Conservation (phyloP, 2,797 vertebrate species). For the Rhinogobio ventralis region DNA sequence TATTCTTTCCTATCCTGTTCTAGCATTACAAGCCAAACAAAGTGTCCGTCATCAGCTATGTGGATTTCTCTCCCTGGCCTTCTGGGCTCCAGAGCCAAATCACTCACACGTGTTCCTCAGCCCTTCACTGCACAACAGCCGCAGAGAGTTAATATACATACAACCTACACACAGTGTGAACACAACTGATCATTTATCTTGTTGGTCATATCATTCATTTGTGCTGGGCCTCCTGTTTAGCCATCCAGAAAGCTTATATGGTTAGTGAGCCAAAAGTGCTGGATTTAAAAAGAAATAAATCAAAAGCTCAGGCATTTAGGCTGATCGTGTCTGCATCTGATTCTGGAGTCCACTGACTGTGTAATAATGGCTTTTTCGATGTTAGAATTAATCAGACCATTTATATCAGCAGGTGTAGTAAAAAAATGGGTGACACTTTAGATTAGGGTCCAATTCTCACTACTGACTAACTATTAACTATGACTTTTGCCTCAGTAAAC, state of each 20-base stretch:
- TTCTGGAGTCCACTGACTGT: not conserved
- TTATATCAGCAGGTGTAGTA: not conserved
- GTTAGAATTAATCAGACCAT: not conserved
- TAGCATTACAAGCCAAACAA: conserved; percentile 79
- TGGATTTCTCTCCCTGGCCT: conserved; percentile 71
- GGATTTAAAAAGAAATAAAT: conserved; percentile 36
- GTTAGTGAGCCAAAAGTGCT: conserved; percentile 16
- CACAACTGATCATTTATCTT: conserved; percentile 34
- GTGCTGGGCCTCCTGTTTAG: conserved; percentile 39
- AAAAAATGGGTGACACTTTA: not conserved
- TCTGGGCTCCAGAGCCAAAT: conserved; percentile 70
- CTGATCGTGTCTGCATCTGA: not conserved
- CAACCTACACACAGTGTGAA: conserved; percentile 40
- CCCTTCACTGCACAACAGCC: conserved; percentile 51
- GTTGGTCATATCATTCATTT: conserved; percentile 34
- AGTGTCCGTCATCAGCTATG: conserved; percentile 81
- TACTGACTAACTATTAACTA: no score
- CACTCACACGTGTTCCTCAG: conserved; percentile 76
- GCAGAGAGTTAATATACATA: conserved; percentile 48
- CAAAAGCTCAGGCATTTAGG: conserved; percentile 4
- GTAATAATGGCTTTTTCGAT: not conserved
- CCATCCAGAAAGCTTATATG: conserved; percentile 26
- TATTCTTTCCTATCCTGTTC: conserved; percentile 69
- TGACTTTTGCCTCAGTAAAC: no score
- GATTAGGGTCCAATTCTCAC: no score